Base-by-base conservation (phyloP, 1,140 invertebrate species). In the Pachyrhynchus sulphureomaculatus region DNA sequence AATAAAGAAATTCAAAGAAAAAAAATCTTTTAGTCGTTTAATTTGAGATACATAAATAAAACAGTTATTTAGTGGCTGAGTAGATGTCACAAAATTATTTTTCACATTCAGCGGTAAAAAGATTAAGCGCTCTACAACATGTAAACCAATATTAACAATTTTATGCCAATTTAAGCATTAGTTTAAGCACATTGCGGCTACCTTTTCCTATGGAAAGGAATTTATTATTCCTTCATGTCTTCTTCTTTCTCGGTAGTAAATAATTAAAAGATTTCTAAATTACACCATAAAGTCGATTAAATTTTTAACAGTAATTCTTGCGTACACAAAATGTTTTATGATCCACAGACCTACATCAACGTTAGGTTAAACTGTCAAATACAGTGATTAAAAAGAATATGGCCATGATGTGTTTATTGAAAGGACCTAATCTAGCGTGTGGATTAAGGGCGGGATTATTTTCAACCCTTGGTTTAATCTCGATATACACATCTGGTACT, bases 371-470 rank as follows among this genome's bases (percentile, higher is more conserved):
- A 66, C 65, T 66, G 65, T 66, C 65, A 66, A 60, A 60, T 45
- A 41, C 61, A 64, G 33, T 48, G 65, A 63, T 58, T 51, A 62
- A 29, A 57, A 51, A 60, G 47, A 60, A 60, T 60, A 41, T 42
- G 57, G 57, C 20, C 29, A 21, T 60, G 57, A 60, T 60, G 49
- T 52, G 49, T 52, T 20, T 54, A 64, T 56, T 64, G 48, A 66
- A 60, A 49, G 39, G 45, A 39, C 24, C 44, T 60, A 66, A 66
- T 66, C 65, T 60, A 64, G 53, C 65, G 51, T 60, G 51, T 33
- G 65, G 65, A 66, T 66, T 66, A 66, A 53, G 61, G 57, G 65
- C 51, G 65, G 63, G 65, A 66, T 66, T 66, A 64, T 53, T 59
- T 64, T 60, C 65, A 64, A 66, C 65, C 65, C 61, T 60, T 52